Base-by-base conservation (phyloP, 2,888 invertebrate species). In the Orchesellides sinensis region DNA sequence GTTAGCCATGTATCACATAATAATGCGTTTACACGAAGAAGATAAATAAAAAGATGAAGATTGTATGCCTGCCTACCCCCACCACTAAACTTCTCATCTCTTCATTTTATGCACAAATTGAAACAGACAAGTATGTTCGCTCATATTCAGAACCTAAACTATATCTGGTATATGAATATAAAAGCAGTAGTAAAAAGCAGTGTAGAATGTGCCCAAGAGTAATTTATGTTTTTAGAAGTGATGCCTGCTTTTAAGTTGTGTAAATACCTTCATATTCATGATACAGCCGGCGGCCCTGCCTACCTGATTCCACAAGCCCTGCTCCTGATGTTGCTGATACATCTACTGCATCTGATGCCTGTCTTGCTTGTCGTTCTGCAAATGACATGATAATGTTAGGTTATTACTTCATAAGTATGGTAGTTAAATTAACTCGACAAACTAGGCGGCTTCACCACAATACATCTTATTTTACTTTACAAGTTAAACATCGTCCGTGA, bases 371-470 rank as follows among this genome's bases (percentile, higher is more conserved):
- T 66, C 59, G 66, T 69, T 82, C 69, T 82, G 69, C 77, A 83
- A 83, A 83, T 77, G 83, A 83, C 83, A 77, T 69, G 83, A 75
- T 83, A 83, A 83, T 83, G 72, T 75, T 77, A 66, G 70, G 77
- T 83, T 83, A 77, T 77, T 77, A 77, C 66, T 70, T 83, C 80
- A 80, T 80, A 80, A 80, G 72, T 80, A 66, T 72, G 80, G 54
- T 80, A 72, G 80, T 80, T 73, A 80, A 73, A 80, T 80, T 80
- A 80, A 73, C 80, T 80, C 72, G 80, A 72, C 80, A 80, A 66
- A 73, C 80, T 73, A 72, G 80, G 72, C 65, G 79, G 79, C 79
- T 63, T 79, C 66, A 65, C 19, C 61, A 61, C 69, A 52, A 52
- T n/a, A 17, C 52, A 12, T 59, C 25, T 14, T 17, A 59, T 75